A percentile compares a stretch with the other conserved stretches of the same genome.
Conservation (phyloP, 2,113 vertebrate species). For the Alligator sinensis region DNA sequence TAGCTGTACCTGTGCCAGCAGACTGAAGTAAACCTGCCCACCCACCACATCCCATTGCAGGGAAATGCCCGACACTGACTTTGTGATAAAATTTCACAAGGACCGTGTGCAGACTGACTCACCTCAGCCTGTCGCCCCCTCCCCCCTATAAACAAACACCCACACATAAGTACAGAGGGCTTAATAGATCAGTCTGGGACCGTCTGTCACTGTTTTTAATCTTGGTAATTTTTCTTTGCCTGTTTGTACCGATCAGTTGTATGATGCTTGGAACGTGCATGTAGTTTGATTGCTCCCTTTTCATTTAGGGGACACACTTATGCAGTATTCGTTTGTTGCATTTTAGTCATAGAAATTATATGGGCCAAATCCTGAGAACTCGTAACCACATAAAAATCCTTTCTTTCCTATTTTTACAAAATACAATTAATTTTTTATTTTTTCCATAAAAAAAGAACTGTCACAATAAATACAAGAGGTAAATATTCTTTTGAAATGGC, state of each 20-base stretch:
- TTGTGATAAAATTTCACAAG: background rate
- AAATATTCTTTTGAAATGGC: too few relatives aligned
- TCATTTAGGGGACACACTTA: background rate
- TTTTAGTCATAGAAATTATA: background rate
- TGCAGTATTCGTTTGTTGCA: background rate
- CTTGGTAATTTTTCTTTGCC: constrained; percentile 8
- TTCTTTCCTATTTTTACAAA: background rate
- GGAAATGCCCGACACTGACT: background rate
- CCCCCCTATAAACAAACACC: background rate
- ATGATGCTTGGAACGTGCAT: background rate
- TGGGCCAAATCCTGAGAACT: background rate
- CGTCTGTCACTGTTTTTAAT: constrained; percentile 22
- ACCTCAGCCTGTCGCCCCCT: background rate
- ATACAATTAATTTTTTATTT: background rate
- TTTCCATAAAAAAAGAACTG: too few relatives aligned
- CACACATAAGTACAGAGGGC: background rate
- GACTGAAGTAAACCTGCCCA: background rate
- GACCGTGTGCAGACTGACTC: background rate
- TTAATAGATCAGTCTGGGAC: constrained; percentile 13
- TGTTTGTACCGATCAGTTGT: background rate
- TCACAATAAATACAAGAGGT: too few relatives aligned
- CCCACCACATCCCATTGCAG: background rate
- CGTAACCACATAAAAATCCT: background rate
- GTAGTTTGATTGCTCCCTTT: background rate
- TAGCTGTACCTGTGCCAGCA: background rate